phyloP scores from a whole-genome alignment of 2,888 invertebrate species.

The Parnassius apollo region DNA sequence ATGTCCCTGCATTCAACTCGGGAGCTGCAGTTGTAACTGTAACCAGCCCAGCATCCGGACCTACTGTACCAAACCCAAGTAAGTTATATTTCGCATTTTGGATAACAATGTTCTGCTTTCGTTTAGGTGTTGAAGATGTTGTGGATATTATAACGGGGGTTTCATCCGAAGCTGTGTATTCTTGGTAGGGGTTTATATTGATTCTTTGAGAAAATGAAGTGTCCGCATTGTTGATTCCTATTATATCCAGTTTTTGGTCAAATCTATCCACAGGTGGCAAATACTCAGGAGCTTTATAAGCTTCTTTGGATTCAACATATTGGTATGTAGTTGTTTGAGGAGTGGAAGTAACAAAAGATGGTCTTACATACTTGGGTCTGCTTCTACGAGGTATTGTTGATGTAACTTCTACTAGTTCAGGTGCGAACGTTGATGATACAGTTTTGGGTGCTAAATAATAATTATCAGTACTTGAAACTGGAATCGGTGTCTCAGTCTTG shows the following conservation, averaged over 20 bases:
- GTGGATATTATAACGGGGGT: slow-evolving; percentile 37
- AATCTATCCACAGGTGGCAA: slow-evolving; percentile 45
- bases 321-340: slow-evolving; percentile 48
- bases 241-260: slow-evolving; percentile 48
- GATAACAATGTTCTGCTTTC: slow-evolving; percentile 69
- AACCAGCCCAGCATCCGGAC: slow-evolving; percentile 68
- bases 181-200: slow-evolving; percentile 58
- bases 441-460: slow-evolving; percentile 35
- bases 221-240: slow-evolving; percentile 47
- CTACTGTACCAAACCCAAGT: slow-evolving; percentile 71
- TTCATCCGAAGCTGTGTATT: slow-evolving; percentile 41
- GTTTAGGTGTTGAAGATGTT: slow-evolving; percentile 45
- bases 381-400: slow-evolving; percentile 31
- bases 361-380: slow-evolving; percentile 41
- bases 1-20: slow-evolving; percentile 45
- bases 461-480: slow-evolving; percentile 46
- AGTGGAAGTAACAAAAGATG: slow-evolving; percentile 45
- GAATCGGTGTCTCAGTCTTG: slow-evolving; percentile 55
- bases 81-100: slow-evolving; percentile 68
- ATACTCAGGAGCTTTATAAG: slow-evolving; percentile 50
- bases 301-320: slow-evolving; percentile 49
- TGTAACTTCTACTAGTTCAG: slow-evolving; percentile 41
- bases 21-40: slow-evolving; percentile 56
- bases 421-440: slow-evolving; percentile 42
- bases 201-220: slow-evolving; percentile 42